A percentile compares a stretch with the other conserved stretches of the same genome.
Conservation (phyloP, 2,113 vertebrate species). For the Meleagris gallopavo region DNA sequence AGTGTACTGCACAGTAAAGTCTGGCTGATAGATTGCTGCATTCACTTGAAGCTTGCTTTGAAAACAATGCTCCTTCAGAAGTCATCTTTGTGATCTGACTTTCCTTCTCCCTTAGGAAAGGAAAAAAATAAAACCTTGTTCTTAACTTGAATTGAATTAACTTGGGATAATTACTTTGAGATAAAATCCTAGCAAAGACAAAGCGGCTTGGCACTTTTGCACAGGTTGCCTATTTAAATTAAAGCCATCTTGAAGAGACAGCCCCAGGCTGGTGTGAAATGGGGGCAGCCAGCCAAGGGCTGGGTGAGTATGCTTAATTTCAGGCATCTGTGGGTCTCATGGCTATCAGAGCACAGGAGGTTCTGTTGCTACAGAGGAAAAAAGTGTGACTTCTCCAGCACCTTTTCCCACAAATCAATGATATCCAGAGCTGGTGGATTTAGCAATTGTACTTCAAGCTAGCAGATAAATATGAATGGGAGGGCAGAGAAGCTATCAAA, state of each 20-base stretch:
- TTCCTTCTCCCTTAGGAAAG: not conserved
- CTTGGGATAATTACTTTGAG: not conserved
- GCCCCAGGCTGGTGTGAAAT: not conserved
- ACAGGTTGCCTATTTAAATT: not conserved
- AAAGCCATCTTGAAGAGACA: not conserved
- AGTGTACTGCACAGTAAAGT: not conserved
- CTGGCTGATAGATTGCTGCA: slow-evolving; percentile 24
- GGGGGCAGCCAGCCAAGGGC: slow-evolving; percentile 5
- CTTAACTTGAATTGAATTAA: slow-evolving; percentile 7
- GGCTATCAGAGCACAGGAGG: not conserved
- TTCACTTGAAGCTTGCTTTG: slow-evolving; percentile 2
- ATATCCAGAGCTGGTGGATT: not conserved
- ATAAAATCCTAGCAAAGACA: not conserved
- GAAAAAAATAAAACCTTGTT: not conserved
- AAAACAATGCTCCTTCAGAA: slow-evolving; percentile 29
- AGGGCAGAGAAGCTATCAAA: not conserved
- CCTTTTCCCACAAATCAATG: not conserved
- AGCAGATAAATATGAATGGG: not conserved
- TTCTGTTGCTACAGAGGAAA: not conserved
- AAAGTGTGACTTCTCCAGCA: not conserved
- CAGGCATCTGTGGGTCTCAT: not conserved
- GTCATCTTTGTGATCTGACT: not conserved
- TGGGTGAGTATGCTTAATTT: not conserved
- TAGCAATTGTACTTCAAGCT: not conserved
- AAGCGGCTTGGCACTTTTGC: not conserved